These are phyloP conservation scores for Acanthaster planci DNA, from an alignment of 35 echinoderm and acorn worm genomes.

Conservation along the genomic window DNA sequence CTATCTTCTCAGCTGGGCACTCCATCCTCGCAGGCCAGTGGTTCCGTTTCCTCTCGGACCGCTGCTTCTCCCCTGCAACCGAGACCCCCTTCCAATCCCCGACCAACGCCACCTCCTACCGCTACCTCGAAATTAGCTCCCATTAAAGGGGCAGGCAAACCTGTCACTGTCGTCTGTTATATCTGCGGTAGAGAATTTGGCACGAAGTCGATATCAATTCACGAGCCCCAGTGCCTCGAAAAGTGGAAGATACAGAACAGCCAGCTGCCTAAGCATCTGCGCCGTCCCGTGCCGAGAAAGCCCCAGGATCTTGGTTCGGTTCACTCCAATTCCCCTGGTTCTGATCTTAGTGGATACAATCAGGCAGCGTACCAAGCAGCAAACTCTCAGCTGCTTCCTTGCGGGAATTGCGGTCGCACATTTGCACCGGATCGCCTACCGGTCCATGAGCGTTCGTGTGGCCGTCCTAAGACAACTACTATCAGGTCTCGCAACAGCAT, in stretches of 20 bases:
- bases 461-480: conserved; percentile 44
- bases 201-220: conserved; percentile 90
- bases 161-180: conserved; percentile 78
- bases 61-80: neutral
- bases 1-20: neutral
- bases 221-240: conserved; percentile 94
- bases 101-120: neutral
- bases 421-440: conserved; percentile 57
- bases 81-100: conserved; percentile 27
- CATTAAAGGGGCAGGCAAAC: conserved; percentile 42
- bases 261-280: conserved; percentile 81
- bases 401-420: conserved; percentile 50
- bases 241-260: conserved; percentile 88
- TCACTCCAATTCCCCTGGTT: neutral
- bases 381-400: conserved; percentile 44
- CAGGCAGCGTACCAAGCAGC: conserved; percentile 46
- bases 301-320: conserved; percentile 43
- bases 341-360: conserved; percentile 46
- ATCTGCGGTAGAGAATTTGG: conserved; percentile 98
- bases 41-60: neutral
- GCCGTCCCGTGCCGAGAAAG: conserved; percentile 69
- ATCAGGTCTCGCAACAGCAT: neutral
- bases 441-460: conserved; percentile 56
- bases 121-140: neutral
- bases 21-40: neutral